Evolutionary conservation across 1,140 invertebrate genomes (phyloP).

Genomic region (Eriocheir sinensis): DNA sequence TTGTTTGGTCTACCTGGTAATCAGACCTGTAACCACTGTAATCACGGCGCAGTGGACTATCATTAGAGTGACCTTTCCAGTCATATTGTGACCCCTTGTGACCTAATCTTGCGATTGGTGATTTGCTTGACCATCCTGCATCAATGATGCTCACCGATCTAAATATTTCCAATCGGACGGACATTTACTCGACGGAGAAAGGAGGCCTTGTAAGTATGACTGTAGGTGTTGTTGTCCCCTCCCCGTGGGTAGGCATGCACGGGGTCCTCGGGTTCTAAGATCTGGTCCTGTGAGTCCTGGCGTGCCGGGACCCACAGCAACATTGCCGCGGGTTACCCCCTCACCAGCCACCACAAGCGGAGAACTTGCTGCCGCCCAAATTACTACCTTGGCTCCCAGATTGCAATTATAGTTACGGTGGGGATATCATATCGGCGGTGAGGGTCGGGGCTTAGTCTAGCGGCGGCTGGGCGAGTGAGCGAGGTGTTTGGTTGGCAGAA

Average conservation of each 20-base stretch:
- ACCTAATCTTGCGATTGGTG: slow-evolving; percentile 78
- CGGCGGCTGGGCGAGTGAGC: slow-evolving; percentile 62
- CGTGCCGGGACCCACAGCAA: slow-evolving; percentile 56
- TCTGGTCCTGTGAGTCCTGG: slow-evolving; percentile 50
- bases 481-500: slow-evolving; percentile 63
- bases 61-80: slow-evolving; percentile 78
- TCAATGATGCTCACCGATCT: slow-evolving; percentile 78
- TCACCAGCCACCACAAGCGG: slow-evolving; percentile 73
- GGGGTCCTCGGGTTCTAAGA: not conserved
- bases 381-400: slow-evolving; percentile 77
- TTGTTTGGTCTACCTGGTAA: slow-evolving; percentile 79
- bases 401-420: slow-evolving; percentile 78
- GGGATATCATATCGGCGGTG: slow-evolving; percentile 75
- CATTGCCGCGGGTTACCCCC: slow-evolving; percentile 61
- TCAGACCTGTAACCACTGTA: slow-evolving; percentile 79
- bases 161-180: slow-evolving; percentile 77
- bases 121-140: slow-evolving; percentile 78
- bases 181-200: slow-evolving; percentile 77
- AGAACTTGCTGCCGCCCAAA: slow-evolving; percentile 77
- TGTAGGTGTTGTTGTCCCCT: slow-evolving; percentile 48
- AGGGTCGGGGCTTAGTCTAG: slow-evolving; percentile 74
- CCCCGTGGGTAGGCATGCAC: slow-evolving; percentile 39
- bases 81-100: slow-evolving; percentile 78
- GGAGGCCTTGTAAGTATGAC: slow-evolving; percentile 76
- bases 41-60: slow-evolving; percentile 77